These are phyloP conservation scores for Corticium candelabrum DNA, from an alignment of 37 sponge, comb jelly and placozoan species.

Conservation along the genomic window DNA sequence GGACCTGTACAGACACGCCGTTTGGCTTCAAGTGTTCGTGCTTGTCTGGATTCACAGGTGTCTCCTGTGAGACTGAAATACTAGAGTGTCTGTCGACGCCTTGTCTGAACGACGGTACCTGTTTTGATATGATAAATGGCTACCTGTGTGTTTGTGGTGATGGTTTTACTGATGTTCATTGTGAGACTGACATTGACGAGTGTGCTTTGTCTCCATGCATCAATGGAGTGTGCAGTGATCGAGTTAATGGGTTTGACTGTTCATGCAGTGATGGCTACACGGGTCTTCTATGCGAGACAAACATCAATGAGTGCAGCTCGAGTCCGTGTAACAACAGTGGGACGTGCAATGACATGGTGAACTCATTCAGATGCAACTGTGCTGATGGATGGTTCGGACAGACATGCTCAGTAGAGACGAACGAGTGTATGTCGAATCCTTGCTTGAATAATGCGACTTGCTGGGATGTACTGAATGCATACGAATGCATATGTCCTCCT, in stretches of 20 bases:
- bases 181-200: slow-evolving; percentile 15
- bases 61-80: no score
- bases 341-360: slow-evolving; percentile 27
- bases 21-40: no score
- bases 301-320: slow-evolving; percentile 12
- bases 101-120: slow-evolving; percentile 9
- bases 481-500: slow-evolving; percentile 1
- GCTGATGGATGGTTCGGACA: slow-evolving; percentile 29
- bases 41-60: no score
- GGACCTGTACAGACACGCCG: no score
- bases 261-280: slow-evolving; percentile 11
- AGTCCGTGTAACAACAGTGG: slow-evolving; percentile 48
- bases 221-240: slow-evolving; percentile 13
- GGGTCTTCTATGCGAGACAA: slow-evolving; percentile 10
- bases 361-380: slow-evolving; percentile 32
- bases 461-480: slow-evolving; percentile 8
- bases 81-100: slow-evolving; percentile 1
- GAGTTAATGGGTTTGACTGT: slow-evolving; percentile 10
- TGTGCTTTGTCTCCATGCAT: slow-evolving; percentile 16
- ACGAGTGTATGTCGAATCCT: slow-evolving; percentile 41
- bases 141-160: slow-evolving; percentile 5
- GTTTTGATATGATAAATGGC: not conserved
- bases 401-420: slow-evolving; percentile 29
- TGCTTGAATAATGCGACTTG: slow-evolving; percentile 58
- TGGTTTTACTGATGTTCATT: slow-evolving; percentile 3